Percentiles rank a stretch among this genome's conserved stretches.
phyloP scores from a whole-genome alignment of 1,140 invertebrate genomes.

The Pachyrhynchus sulphureomaculatus region DNA sequence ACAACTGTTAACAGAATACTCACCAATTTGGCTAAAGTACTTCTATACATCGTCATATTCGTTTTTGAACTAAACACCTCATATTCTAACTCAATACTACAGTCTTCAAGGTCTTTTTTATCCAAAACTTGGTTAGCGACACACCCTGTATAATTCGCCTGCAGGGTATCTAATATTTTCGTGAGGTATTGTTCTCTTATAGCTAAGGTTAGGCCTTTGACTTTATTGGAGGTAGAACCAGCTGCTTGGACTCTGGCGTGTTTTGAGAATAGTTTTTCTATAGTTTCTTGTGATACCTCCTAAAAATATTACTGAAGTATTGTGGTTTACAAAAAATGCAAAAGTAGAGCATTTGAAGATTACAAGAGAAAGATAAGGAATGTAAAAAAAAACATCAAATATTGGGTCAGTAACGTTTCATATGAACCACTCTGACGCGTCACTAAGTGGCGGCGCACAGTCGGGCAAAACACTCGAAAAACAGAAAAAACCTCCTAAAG shows the following conservation, averaged over 20 bases:
- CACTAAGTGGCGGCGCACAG: too few relatives aligned
- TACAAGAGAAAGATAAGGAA: too few relatives aligned
- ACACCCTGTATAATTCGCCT: constrained; percentile 62
- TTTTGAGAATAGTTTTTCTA: constrained; percentile 46
- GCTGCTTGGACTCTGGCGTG: constrained; percentile 61
- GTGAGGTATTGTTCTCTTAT: constrained; percentile 71
- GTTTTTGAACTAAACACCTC: constrained; percentile 67
- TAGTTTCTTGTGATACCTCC: constrained; percentile 47
- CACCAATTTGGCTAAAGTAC: constrained; percentile 67
- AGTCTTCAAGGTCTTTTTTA: constrained; percentile 63
- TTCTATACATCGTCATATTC: constrained; percentile 70
- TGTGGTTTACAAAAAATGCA: background rate
- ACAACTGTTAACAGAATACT: too few relatives aligned
- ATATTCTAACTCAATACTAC: constrained; percentile 74
- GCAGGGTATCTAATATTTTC: constrained; percentile 64
- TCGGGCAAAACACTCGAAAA: too few relatives aligned
- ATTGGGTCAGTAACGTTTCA: too few relatives aligned
- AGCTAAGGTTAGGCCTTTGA: constrained; percentile 69
- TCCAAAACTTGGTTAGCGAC: constrained; percentile 51
- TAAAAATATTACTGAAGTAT: constrained; percentile 23
- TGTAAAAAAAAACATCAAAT: too few relatives aligned
- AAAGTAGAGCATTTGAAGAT: background rate
- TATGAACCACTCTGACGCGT: too few relatives aligned
- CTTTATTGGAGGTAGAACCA: constrained; percentile 66
- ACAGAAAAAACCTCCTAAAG: too few relatives aligned